Percentiles rank a stretch among this genome's conserved stretches.
phyloP scores from a whole-genome alignment of 2,797 vertebrate genomes.

The Onychomys arenicola region DNA sequence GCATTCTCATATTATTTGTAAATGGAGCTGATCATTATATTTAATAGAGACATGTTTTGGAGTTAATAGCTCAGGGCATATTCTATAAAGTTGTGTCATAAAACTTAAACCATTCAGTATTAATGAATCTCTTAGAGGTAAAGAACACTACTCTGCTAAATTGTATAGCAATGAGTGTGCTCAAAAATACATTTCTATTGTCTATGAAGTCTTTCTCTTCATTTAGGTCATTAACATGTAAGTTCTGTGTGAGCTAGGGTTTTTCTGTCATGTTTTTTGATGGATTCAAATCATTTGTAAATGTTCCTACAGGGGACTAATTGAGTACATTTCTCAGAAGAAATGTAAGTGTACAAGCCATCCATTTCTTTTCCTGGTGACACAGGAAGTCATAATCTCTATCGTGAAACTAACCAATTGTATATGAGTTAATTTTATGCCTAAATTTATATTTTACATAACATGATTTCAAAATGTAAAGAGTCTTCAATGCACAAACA shows the following conservation, averaged over 20 bases:
- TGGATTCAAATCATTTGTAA: neutral
- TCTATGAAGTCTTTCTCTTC: neutral
- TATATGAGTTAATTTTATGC: neutral
- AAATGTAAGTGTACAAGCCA: neutral
- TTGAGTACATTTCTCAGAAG: neutral
- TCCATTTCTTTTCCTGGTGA: neutral
- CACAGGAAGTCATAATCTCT: neutral
- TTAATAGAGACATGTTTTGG: neutral
- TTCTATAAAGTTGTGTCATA: neutral
- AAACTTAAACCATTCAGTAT: neutral
- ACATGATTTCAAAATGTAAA: conserved; percentile 12
- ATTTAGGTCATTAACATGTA: neutral
- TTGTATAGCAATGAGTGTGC: neutral
- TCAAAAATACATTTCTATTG: neutral
- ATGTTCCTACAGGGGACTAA: neutral
- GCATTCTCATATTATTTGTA: neutral
- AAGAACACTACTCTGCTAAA: neutral
- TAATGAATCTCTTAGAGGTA: neutral
- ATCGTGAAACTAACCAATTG: neutral
- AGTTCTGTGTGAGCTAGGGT: neutral
- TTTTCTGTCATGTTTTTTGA: neutral
- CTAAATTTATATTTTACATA: neutral
- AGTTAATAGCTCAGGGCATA: neutral
- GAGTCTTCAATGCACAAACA: neutral
- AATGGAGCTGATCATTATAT: neutral